phyloP scores from a whole-genome alignment of 2,888 invertebrate genomes.

The Plusia festucae region DNA sequence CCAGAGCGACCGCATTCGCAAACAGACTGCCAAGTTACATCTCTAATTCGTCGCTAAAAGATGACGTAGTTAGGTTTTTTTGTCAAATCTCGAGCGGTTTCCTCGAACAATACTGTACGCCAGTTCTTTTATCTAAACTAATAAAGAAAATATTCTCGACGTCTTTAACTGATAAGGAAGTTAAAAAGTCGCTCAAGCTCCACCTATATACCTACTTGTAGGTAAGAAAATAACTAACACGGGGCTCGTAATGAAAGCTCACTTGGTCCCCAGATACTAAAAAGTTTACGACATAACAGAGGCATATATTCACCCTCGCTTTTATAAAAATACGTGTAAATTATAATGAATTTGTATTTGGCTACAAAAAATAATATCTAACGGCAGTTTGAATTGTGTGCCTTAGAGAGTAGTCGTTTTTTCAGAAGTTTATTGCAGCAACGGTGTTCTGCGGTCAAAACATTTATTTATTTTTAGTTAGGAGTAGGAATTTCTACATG shows the following conservation, averaged over 20 bases:
- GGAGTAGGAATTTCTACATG: conserved; percentile 1
- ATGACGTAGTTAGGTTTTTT: conserved; percentile 59
- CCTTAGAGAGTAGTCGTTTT: conserved; percentile 8
- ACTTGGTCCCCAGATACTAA: conserved; percentile 59
- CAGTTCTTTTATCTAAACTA: conserved; percentile 55
- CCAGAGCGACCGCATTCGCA: conserved; percentile 66
- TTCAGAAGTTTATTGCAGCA: neutral
- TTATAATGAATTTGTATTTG: conserved; percentile 49
- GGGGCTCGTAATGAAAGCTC: conserved; percentile 51
- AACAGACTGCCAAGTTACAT: conserved; percentile 66
- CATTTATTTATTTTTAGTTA: neutral
- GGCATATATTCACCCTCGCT: conserved; percentile 40
- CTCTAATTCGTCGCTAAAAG: conserved; percentile 63
- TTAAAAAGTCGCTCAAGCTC: conserved; percentile 49
- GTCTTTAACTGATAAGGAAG: conserved; percentile 43
- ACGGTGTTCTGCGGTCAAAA: neutral
- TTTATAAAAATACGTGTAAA: conserved; percentile 52
- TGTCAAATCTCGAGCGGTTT: conserved; percentile 58
- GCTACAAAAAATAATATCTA: conserved; percentile 29
- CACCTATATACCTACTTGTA: conserved; percentile 48
- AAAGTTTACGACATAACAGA: conserved; percentile 56
- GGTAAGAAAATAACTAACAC: conserved; percentile 45
- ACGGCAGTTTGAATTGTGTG: conserved; percentile 17
- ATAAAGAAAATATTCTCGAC: conserved; percentile 52
- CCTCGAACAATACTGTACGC: conserved; percentile 55